Conservation (phyloP, 2,113 vertebrate genomes). For the Pitta sordida region DNA sequence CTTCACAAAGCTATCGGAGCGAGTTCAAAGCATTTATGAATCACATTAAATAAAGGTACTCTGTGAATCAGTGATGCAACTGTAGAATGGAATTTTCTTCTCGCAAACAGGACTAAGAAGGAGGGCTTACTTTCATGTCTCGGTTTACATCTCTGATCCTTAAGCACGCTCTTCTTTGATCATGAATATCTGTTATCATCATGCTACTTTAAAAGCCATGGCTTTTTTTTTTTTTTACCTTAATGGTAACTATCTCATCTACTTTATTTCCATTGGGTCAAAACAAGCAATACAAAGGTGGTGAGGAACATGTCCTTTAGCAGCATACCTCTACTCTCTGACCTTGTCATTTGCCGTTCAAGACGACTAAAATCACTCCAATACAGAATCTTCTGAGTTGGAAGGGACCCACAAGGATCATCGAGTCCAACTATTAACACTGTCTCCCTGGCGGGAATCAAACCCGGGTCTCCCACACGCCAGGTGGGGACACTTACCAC, state of each 20-base stretch:
- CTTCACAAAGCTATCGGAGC: neutral
- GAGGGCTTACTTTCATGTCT: neutral
- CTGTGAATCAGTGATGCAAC: neutral
- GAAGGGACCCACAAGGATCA: no score
- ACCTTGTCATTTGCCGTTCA: neutral
- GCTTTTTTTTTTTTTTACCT: fast-evolving
- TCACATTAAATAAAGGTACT: neutral
- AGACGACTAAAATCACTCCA: neutral
- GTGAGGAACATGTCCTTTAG: neutral
- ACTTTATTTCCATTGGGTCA: neutral
- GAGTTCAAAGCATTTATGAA: slow-evolving; percentile 38
- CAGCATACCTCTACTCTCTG: neutral
- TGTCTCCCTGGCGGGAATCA: no score
- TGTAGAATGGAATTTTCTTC: neutral
- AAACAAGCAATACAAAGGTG: neutral
- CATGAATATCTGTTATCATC: neutral
- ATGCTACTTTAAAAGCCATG: neutral
- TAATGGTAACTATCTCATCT: neutral
- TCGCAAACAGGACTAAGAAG: neutral
- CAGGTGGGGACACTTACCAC: no score
- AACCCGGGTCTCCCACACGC: no score
- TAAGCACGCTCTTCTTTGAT: neutral
- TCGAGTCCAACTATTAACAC: no score
- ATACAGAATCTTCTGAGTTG: no score
- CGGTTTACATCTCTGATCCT: neutral